Base-by-base conservation (phyloP, 2,888 invertebrate species). In the Drosophila merina region DNA sequence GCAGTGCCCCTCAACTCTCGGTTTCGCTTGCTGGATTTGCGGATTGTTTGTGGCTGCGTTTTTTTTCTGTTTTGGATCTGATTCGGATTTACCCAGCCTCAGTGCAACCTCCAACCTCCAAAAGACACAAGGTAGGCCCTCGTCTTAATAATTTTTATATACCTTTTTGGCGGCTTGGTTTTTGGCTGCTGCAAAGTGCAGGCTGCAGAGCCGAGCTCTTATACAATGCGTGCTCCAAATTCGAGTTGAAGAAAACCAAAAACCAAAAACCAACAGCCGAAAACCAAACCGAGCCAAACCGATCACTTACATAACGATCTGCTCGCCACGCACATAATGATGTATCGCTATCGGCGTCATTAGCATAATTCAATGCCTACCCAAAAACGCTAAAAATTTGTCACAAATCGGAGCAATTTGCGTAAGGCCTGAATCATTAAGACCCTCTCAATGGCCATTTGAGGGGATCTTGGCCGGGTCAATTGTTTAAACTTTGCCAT, bases 331-430 rank as follows among this genome's bases (percentile, higher is more conserved):
- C 63, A 64, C 79, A 69, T 75, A 69, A 72, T 82, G 72, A 77
- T 84, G 58, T 75, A 82, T 82, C 79, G 83, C 68, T 76, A 66
- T 67, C 72, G 64, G 31, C 31, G 59, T 51, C 57, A 82, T 79
- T 79, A 79, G 86, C 84, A 86, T 80, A 86, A 70, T 84, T 74
- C 74, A 64, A 86, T 74, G 87, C 78, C 85, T 72, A 62, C 72
- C 54, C 49, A 50, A 55, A 55, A 51, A 30, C 50, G 49, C 42
- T 25, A 26, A 51, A 64, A 57, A 72, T 72, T 40, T 72, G 55
- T 62, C 72, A 71, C 71, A 77, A 81, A 81, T 77, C 79, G 75
- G 58, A 57, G 49, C 60, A 60, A 44, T 62, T 57, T 70, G 59
- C 67, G 81, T 64, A 71, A 74, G 64, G 58, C 12, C 51, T 56